Evolutionary conservation across 92 coral and sea anemone species (phyloP), one percentile per base, ranked within the genome.

Genomic region (Siderastrea siderea): DNA sequence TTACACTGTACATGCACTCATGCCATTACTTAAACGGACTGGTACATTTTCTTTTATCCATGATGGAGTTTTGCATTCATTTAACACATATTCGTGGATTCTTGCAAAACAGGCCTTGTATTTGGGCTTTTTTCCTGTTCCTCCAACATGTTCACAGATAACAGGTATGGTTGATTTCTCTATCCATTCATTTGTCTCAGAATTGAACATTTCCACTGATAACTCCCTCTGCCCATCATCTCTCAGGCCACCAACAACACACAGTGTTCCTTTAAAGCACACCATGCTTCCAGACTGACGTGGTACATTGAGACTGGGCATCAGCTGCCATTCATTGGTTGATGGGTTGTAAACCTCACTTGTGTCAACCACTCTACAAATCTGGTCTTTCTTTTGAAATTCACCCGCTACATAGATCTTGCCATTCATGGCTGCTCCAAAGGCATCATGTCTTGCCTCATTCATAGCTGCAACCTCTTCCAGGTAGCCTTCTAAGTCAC

Each of bases 381-480:
- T n/a, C 9, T 5, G 1, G 1, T 0, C 17, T 45, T 0, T 9
- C 48, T 0, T 6, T 19, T 63, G 61, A 1, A 10, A 1, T 48
- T 73, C 83, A 19, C 73, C 83, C 17, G 83, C 83, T 0, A 79
- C 71, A 19, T 79, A 79, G 47, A 79, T 67, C 72, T 79, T 79
- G 48, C 72, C 83, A 64, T 79, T 64, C 83, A 79, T 79, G 5
- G 48, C 72, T 63, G 83, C 83, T 48, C 83, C 83, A 79, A 49
- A 64, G 0, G 83, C 83, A 64, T 55, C 6, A 15, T 6, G 58
- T 17, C 83, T 79, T 51, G 17, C 48, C 3, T 63, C 11, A 11
- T 48, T 79, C 60, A 79, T 47, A 63, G 72, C 2, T 10, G 83
- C 83, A 63, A 79, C 47, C 60, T 79, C 47, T 63, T 79, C 83